Conservation (phyloP, 2,797 vertebrate species). For the Hypotaenidia okinawae region DNA sequence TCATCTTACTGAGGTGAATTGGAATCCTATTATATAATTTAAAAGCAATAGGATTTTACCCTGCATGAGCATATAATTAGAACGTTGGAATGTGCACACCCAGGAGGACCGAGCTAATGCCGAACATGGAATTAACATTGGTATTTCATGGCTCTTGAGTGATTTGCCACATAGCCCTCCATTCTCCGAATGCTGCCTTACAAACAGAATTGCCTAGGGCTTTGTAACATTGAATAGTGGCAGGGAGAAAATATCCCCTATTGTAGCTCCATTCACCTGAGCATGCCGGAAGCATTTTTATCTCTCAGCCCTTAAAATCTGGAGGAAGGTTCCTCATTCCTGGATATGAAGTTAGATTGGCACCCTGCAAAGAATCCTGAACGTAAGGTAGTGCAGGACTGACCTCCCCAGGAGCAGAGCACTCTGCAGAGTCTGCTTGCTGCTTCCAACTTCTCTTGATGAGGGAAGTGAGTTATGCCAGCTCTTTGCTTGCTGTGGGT, state of each 20-base stretch:
- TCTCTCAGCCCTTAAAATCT: neutral
- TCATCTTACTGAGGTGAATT: neutral
- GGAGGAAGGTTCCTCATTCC: neutral
- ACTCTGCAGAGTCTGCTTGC: neutral
- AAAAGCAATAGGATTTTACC: neutral
- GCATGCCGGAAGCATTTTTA: slow-evolving; percentile 15
- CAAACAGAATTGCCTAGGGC: neutral
- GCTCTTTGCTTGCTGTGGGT: neutral
- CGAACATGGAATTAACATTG: neutral
- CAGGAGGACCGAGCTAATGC: neutral
- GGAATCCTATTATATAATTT: neutral
- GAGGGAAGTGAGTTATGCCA: slow-evolving; percentile 3
- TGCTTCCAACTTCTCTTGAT: slow-evolving; percentile 29
- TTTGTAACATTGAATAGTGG: neutral
- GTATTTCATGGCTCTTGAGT: neutral
- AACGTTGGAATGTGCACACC: neutral
- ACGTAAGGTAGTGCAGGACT: rapidly evolving
- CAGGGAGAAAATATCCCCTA: neutral
- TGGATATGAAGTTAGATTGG: neutral
- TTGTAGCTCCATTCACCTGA: neutral
- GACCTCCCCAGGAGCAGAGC: neutral
- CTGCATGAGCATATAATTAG: neutral
- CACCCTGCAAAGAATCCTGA: slow-evolving; percentile 15
- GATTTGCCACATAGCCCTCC: neutral
- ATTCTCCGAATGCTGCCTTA: neutral